These are phyloP conservation scores for Leucoraja erinaceus DNA, from an alignment of 2,113 vertebrate genomes.

Conservation along the genomic window DNA sequence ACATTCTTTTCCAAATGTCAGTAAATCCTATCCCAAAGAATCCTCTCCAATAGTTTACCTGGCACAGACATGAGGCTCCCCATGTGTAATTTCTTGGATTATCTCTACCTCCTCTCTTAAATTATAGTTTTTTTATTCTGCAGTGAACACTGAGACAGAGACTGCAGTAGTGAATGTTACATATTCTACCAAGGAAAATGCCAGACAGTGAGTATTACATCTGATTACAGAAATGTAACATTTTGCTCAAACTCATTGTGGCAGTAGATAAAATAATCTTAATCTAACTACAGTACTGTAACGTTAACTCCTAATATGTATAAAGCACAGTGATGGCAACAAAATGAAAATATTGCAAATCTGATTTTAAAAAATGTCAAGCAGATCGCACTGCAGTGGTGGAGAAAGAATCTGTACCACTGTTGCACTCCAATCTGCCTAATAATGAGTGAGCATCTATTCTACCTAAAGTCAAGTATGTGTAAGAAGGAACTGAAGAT, in stretches of 20 bases:
- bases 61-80: too few relatives aligned
- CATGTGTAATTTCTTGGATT: too few relatives aligned
- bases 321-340: neutral
- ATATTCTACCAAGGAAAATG: constrained; percentile 89
- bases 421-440: too few relatives aligned
- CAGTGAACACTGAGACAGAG: constrained; percentile 96
- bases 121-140: constrained; percentile 37
- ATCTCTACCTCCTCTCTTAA: too few relatives aligned
- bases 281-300: neutral
- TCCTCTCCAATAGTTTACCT: too few relatives aligned
- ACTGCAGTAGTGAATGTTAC: constrained; percentile 97
- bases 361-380: neutral
- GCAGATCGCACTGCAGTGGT: neutral
- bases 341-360: neutral
- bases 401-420: neutral
- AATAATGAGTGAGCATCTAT: too few relatives aligned
- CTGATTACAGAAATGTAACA: neutral
- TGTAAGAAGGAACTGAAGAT: too few relatives aligned
- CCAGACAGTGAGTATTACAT: constrained; percentile 80
- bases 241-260: neutral
- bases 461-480: too few relatives aligned
- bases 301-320: neutral
- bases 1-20: too few relatives aligned
- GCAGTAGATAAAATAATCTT: neutral
- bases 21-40: too few relatives aligned